Evolutionary conservation across 2,797 vertebrate genomes (phyloP).

Genomic region (Helarctos malayanus): DNA sequence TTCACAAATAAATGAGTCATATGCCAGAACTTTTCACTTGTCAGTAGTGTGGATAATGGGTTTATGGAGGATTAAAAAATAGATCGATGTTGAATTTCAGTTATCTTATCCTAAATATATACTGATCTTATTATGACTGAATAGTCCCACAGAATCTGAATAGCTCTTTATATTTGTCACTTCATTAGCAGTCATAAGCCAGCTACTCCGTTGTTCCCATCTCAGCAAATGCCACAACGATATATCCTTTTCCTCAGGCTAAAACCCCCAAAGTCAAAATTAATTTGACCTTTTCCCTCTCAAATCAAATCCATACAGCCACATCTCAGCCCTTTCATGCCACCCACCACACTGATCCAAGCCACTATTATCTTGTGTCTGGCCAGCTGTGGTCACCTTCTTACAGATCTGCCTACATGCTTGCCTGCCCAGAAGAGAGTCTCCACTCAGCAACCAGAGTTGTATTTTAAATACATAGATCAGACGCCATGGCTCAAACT

Average conservation of each 20-base stretch:
- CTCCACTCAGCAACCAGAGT: neutral
- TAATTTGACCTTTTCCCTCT: neutral
- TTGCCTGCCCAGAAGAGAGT: neutral
- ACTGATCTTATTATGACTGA: conserved; percentile 26
- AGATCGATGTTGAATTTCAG: conserved; percentile 75
- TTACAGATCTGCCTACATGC: neutral
- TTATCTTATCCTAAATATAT: conserved; percentile 65
- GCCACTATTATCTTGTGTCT: neutral
- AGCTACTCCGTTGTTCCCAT: neutral
- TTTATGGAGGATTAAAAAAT: conserved; percentile 83
- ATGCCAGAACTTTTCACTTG: conserved; percentile 83
- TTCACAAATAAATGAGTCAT: conserved; percentile 89
- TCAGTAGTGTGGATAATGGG: conserved; percentile 79
- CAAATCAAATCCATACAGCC: neutral
- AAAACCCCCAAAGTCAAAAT: neutral
- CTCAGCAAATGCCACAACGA: neutral
- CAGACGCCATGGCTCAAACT: neutral
- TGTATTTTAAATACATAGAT: neutral
- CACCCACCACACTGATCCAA: neutral
- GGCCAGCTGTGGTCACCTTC: neutral
- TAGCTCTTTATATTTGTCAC: neutral
- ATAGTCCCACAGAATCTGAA: neutral
- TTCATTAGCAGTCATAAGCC: conserved; percentile 25
- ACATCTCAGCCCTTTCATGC: neutral
- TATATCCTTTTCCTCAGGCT: neutral